phyloP scores from a whole-genome alignment of 2,888 invertebrate genomes.

The Habroteleia sp. region DNA sequence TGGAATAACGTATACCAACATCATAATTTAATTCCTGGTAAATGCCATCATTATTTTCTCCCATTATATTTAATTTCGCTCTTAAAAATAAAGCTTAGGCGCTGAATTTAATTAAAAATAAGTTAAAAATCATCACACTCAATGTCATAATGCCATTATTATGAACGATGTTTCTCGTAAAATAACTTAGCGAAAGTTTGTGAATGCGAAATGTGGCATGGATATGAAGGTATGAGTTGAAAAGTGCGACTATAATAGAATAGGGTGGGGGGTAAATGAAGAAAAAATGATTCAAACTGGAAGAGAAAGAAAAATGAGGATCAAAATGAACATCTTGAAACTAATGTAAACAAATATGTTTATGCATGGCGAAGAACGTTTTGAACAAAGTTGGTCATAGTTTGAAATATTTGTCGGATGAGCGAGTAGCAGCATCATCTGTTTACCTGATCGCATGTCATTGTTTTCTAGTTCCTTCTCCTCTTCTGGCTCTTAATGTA shows the following conservation, averaged over 20 bases:
- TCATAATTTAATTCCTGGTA: conserved; percentile 41
- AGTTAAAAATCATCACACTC: background rate
- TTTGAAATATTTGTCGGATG: conserved; percentile 75
- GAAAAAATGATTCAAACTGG: conserved; percentile 1
- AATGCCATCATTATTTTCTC: conserved; percentile 15
- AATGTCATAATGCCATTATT: conserved; percentile 21
- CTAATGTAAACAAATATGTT: conserved; percentile 52
- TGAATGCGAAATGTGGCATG: conserved; percentile 27
- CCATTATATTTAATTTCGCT: conserved; percentile 9
- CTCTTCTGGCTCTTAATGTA: conserved; percentile 5
- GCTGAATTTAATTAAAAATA: conserved; percentile 22
- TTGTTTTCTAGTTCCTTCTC: conserved; percentile 53
- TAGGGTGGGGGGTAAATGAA: background rate
- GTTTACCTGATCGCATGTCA: conserved; percentile 73
- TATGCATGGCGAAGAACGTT: conserved; percentile 50
- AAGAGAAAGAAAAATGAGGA: conserved; percentile 24
- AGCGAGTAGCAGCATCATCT: conserved; percentile 73
- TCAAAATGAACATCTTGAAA: conserved; percentile 41
- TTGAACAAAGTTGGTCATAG: conserved; percentile 28
- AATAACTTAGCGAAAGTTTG: conserved; percentile 35
- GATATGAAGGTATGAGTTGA: conserved; percentile 23
- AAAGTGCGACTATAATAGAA: background rate
- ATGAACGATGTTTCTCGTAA: conserved; percentile 15
- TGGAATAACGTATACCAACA: conserved; percentile 43
- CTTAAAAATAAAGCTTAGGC: conserved; percentile 18